Conservation (phyloP, 2,888 invertebrate species). For the Cantharis rufa region DNA sequence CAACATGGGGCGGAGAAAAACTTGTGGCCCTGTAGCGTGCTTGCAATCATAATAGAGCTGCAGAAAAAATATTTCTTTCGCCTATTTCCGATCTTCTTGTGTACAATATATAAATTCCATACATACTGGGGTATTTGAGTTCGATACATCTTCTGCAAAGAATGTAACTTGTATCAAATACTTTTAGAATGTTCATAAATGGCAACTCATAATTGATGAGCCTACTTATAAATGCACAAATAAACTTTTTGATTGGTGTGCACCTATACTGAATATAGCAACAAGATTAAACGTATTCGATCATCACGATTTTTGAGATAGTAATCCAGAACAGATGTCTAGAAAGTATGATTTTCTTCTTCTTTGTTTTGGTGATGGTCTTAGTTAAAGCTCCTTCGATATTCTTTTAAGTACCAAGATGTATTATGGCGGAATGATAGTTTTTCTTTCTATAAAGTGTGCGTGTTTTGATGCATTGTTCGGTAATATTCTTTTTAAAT, state of each 20-base stretch:
- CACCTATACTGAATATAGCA: not conserved
- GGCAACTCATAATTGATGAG: not conserved
- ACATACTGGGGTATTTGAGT: not conserved
- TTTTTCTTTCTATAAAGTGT: not conserved
- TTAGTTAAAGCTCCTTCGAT: not conserved
- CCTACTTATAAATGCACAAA: not conserved
- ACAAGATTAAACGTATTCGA: not conserved
- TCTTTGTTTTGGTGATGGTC: not conserved
- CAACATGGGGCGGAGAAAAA: too few relatives aligned
- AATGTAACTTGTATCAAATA: not conserved
- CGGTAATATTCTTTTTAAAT: conserved; percentile 14
- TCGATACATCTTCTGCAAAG: not conserved
- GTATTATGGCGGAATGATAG: not conserved
- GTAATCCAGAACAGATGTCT: not conserved
- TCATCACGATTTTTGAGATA: not conserved
- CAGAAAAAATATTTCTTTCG: too few relatives aligned
- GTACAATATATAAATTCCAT: not conserved
- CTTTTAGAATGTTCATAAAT: not conserved
- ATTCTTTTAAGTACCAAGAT: not conserved
- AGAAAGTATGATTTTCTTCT: not conserved
- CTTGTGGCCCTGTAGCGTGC: too few relatives aligned
- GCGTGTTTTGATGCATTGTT: conserved; percentile 14
- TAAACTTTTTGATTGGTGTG: not conserved
- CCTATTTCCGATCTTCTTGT: not conserved
- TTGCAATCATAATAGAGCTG: too few relatives aligned